A percentile compares a stretch with the other conserved stretches of the same genome.
phyloP scores from a whole-genome alignment of 2,888 invertebrate species.

The Andrena marginata region DNA sequence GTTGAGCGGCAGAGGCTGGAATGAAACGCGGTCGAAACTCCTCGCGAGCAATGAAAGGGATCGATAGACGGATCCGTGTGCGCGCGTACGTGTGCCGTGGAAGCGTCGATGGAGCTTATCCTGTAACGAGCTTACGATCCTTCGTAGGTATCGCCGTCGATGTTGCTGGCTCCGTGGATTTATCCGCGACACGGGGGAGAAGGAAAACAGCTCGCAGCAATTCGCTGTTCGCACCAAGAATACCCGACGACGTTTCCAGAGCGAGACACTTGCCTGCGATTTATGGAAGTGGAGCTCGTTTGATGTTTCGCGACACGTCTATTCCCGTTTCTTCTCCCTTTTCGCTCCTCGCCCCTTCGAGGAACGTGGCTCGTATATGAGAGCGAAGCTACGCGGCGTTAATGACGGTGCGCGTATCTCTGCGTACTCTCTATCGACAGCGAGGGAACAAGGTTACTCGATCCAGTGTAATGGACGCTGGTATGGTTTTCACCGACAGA shows the following conservation, averaged over 20 bases:
- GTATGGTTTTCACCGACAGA: not conserved
- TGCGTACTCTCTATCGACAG: not conserved
- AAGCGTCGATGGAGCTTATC: conserved; percentile 40
- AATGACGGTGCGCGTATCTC: not conserved
- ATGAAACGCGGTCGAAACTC: conserved; percentile 16
- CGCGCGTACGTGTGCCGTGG: conserved; percentile 17
- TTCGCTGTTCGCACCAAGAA: not conserved
- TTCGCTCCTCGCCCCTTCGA: not conserved
- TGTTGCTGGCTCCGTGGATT: conserved; percentile 35
- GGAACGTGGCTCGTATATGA: not conserved
- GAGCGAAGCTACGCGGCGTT: too few relatives aligned
- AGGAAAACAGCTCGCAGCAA: conserved; percentile 17
- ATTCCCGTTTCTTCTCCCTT: not conserved
- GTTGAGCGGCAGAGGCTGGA: not conserved
- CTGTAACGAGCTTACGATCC: conserved; percentile 60
- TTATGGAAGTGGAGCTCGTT: conserved; percentile 7
- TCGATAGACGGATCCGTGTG: conserved; percentile 48
- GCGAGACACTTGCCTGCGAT: conserved; percentile 6
- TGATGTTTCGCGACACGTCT: conserved; percentile 12
- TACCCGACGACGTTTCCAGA: not conserved
- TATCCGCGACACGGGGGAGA: conserved; percentile 23
- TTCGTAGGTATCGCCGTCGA: conserved; percentile 45
- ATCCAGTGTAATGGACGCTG: conserved; percentile 1
- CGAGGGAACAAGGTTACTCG: conserved; percentile 3
- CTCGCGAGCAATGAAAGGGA: conserved; percentile 25